These are phyloP conservation scores for Xanthostigma xanthostigma DNA, from an alignment of 2,888 invertebrate genomes.

Conservation along the genomic window DNA sequence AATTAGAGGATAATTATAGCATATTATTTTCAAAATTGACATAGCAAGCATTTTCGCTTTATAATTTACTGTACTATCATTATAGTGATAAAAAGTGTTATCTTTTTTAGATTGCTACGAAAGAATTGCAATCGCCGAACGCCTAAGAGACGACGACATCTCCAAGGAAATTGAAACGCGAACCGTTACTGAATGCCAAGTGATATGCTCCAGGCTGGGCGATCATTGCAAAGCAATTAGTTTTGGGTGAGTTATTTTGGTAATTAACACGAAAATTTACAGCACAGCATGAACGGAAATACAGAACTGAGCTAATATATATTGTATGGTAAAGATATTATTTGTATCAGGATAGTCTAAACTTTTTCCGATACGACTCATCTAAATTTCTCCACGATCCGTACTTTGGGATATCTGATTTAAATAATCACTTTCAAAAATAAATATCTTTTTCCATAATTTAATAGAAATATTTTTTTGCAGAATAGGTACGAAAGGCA, in stretches of 20 bases:
- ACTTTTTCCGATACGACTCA: not conserved
- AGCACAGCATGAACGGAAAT: no score
- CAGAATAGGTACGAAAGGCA: slow-evolving; percentile 44
- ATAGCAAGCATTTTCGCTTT: no score
- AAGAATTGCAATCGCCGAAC: slow-evolving; percentile 34
- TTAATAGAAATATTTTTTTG: slow-evolving; percentile 13
- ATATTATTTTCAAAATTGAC: no score
- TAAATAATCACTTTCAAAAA: not conserved
- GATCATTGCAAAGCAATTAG: slow-evolving; percentile 32
- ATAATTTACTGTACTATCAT: no score
- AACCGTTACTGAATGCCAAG: slow-evolving; percentile 32
- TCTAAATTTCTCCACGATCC: not conserved
- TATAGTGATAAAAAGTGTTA: not conserved
- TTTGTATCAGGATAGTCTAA: no score
- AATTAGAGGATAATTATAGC: no score
- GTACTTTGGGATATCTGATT: no score
- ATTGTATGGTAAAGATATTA: no score
- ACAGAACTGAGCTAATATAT: no score
- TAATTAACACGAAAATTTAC: no score
- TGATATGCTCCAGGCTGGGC: slow-evolving; percentile 30
- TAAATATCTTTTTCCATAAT: not conserved
- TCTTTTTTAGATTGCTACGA: slow-evolving; percentile 34
- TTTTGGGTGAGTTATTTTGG: slow-evolving; percentile 30
- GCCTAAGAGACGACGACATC: slow-evolving; percentile 26
- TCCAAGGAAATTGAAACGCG: slow-evolving; percentile 23